Percentiles rank a stretch among this genome's conserved stretches.
phyloP scores from a whole-genome alignment of 2,113 vertebrate species.

The Stigmatopora nigra region DNA sequence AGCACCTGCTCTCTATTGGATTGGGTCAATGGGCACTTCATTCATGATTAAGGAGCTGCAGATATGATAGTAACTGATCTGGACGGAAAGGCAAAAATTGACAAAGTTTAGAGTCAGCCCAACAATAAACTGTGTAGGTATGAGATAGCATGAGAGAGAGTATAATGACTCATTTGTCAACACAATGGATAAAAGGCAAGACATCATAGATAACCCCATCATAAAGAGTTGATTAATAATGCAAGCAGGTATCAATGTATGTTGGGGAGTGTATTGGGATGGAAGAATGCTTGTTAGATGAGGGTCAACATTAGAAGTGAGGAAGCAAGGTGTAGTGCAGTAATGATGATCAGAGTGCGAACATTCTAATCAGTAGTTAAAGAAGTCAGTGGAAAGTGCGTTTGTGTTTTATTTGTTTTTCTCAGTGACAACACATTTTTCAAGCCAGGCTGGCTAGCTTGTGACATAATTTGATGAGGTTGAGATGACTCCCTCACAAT shows the following conservation, averaged over 20 bases:
- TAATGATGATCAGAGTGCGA: background rate
- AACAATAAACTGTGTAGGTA: constrained; percentile 29
- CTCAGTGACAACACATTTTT: background rate
- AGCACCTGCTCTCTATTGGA: constrained; percentile 30
- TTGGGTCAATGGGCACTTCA: constrained; percentile 62
- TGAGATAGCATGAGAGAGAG: constrained; percentile 41
- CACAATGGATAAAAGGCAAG: constrained; percentile 30
- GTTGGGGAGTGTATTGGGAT: background rate
- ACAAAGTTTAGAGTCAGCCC: constrained; percentile 61
- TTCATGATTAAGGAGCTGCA: constrained; percentile 62
- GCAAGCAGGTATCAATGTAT: background rate
- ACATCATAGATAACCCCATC: constrained; percentile 33
- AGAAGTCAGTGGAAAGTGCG: background rate
- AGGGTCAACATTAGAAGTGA: background rate
- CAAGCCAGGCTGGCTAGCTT: background rate
- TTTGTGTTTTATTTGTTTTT: background rate
- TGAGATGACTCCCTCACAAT: background rate
- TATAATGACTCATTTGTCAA: constrained; percentile 51
- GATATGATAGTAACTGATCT: constrained; percentile 63
- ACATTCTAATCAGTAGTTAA: background rate
- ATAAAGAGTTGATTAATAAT: constrained; percentile 25
- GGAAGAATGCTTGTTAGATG: background rate
- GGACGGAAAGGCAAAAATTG: constrained; percentile 62
- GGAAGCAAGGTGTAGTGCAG: background rate
- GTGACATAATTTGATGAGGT: background rate